Percentiles rank a stretch among this genome's conserved stretches.
phyloP scores from a whole-genome alignment of 2,888 invertebrate species.

The Harpalus rufipes region DNA sequence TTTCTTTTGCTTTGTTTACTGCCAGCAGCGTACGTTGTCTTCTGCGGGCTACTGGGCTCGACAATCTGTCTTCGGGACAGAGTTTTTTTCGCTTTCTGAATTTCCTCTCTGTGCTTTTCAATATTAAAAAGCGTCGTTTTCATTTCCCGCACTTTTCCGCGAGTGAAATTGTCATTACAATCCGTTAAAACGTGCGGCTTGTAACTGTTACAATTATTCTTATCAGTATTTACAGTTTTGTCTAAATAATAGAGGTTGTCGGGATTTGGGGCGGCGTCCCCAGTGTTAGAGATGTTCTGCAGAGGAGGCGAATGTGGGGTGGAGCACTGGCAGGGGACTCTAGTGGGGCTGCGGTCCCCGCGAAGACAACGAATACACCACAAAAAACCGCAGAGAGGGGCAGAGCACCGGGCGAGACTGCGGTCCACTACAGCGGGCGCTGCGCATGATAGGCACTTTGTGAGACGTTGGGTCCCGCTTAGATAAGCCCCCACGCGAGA shows the following conservation, averaged over 20 bases:
- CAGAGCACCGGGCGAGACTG: constrained; percentile 45
- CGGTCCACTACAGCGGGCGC: constrained; percentile 46
- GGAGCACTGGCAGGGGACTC: neutral
- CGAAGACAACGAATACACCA: constrained; percentile 43
- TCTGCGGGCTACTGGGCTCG: constrained; percentile 43
- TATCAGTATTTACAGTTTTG: constrained; percentile 21
- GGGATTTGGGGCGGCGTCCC: neutral
- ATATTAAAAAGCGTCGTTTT: neutral
- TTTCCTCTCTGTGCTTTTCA: constrained; percentile 12
- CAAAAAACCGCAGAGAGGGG: constrained; percentile 7
- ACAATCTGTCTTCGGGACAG: neutral
- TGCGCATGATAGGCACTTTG: constrained; percentile 34
- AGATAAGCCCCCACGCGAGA: constrained; percentile 11
- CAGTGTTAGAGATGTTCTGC: constrained; percentile 42
- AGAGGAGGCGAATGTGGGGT: constrained; percentile 17
- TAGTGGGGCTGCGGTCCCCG: neutral
- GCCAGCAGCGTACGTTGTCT: constrained; percentile 15
- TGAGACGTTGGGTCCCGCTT: constrained; percentile 22
- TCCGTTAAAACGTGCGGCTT: constrained; percentile 40
- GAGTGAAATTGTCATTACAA: constrained; percentile 31
- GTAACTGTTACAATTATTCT: constrained; percentile 13
- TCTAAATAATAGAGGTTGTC: neutral
- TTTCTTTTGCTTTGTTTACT: constrained; percentile 58
- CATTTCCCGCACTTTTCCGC: neutral
- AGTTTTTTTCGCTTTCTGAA: neutral